Percentiles rank a stretch among this genome's conserved stretches.
Evolutionary conservation across 2,888 invertebrate species (phyloP).

Genomic region (Oeneis ivallda): DNA sequence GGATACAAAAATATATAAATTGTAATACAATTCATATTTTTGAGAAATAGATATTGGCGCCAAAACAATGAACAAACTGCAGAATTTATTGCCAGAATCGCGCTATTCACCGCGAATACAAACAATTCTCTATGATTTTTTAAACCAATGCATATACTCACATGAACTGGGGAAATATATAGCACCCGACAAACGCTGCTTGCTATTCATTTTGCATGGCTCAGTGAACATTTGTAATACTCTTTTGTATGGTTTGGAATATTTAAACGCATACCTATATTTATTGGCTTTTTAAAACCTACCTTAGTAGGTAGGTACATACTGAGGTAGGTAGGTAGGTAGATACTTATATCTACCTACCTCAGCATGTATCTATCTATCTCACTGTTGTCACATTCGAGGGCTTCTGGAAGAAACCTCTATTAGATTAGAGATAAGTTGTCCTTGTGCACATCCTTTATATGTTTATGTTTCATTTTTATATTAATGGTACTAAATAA

Average conservation of each 20-base stretch:
- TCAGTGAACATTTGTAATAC: conserved; percentile 55
- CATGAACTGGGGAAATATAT: conserved; percentile 51
- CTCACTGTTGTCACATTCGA: no score
- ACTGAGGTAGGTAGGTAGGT: no score
- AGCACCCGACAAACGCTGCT: conserved; percentile 55
- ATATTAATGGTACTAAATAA: no score
- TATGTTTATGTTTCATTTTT: no score
- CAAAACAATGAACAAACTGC: not conserved
- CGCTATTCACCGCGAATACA: conserved; percentile 49
- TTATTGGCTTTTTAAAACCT: not conserved
- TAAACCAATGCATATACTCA: conserved; percentile 54
- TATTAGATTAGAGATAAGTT: no score
- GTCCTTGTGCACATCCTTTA: no score
- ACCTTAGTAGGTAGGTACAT: no score
- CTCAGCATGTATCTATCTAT: no score
- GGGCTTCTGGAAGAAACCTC: no score
- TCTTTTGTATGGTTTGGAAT: not conserved
- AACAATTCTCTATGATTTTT: conserved; percentile 64
- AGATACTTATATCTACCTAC: no score
- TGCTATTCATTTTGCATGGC: conserved; percentile 54
- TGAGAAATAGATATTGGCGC: not conserved
- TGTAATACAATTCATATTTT: not conserved
- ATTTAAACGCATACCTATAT: not conserved
- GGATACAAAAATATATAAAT: not conserved
- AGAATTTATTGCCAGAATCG: conserved; percentile 54